Evolutionary conservation across 1,140 invertebrate species (phyloP), one percentile per base, ranked within the genome.

Genomic region (Aphaenogaster ashmeadi): DNA sequence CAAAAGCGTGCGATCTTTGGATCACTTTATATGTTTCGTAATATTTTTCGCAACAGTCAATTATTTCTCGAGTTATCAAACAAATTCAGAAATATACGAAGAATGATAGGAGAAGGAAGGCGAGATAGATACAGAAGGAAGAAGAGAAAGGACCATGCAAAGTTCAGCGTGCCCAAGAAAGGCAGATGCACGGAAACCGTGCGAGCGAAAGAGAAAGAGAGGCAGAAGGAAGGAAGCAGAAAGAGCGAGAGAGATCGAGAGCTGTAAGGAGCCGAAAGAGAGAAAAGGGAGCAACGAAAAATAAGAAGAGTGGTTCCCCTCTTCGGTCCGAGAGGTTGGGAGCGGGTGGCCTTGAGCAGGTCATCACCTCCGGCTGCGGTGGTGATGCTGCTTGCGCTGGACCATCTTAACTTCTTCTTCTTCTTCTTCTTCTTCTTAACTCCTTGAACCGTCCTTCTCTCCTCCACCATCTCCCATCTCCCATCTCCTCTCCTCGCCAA

Each of bases 331-430:
- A 90, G 91, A 91, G 90, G 88, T 91, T 92, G 92, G 90, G 92
- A 94, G 94, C 93, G 93, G 93, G 93, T 95, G 94, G 94, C 94
- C 94, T 95, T 95, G 94, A 95, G 93, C 94, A 95, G 94, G 94
- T 94, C 94, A 95, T 95, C 94, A 95, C 94, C 94, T 94, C 94
- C 93, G 93, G 91, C 88, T 87, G 92, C 87, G 88, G 66, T 86
- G 79, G 89, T 85, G 90, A 93, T 90, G 90, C 89, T 93, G 92
- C 92, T 67, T 86, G 84, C 80, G 91, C 87, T 92, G 91, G 92
- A 92, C 93, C 92, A 92, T 94, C 94, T 93, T 93, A 93, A 94
- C 93, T 94, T 94, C 93, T 93, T 92, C 84, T 87, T 90, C 79
- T 88, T 81, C 85, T 69, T 60, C 56, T 69, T 87, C 81, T 86